Evolutionary conservation across 2,888 invertebrate species (phyloP), one percentile per base, ranked within the genome.

Genomic region (Coleophora flavipennella): DNA sequence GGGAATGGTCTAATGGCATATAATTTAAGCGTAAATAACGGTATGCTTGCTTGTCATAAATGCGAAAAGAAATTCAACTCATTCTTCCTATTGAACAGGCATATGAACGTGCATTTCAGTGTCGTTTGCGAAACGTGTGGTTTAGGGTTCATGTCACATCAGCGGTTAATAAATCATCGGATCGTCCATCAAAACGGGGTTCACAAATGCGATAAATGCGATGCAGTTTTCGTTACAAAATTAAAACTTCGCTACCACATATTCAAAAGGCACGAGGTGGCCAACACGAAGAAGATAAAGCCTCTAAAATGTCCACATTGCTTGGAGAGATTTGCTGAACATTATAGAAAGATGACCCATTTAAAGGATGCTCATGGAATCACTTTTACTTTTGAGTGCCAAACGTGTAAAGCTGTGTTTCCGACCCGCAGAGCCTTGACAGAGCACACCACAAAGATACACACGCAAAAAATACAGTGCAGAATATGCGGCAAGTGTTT

Each of bases 41-140:
- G 80, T 0, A 56, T 74, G 2, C 42, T 81, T 0, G 59, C 74
- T 0, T 84, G 84, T 39, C 73, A 76, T 33, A 77, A 68, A 42
- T 84, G 84, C 38, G 54, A 53, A 1, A 81, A 83, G 44, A 62
- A 65, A 0, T 84, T 83, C 38, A 79, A 78, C 42, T 70, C 83
- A 0, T 83, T 83, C 48, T 81, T 80, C 38, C 55, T 79, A 10
- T 47, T 84, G 1, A 83, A 81, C 31, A 56, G 75, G 13, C 84
- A 84, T 45, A 84, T 84, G 83, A 84, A 84, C 33, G 81, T 57
- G 0, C 84, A 84, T 51, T 83, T 69, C 33, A 83, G 59, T 39
- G 81, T 83, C 0, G 81, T 81, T 1, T 84, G 84, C 42, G 84
- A 84, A 46, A 80, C 73, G 0, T 84, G 84, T 41, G 84, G 84